phyloP scores from a whole-genome alignment of 2,888 invertebrate genomes.

The Aleiodes leptofemur region DNA sequence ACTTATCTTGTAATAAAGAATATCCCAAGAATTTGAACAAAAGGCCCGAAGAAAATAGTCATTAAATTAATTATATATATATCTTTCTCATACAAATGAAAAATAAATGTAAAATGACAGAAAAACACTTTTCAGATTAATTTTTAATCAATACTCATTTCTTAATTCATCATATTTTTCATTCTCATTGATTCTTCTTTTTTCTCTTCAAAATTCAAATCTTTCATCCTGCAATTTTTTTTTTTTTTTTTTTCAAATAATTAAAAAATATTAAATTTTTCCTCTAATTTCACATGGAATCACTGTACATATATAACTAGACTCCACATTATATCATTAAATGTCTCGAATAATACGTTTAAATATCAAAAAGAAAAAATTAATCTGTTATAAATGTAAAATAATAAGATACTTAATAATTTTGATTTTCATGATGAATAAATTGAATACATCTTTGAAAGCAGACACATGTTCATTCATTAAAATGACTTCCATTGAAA shows the following conservation, averaged over 20 bases:
- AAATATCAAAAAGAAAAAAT: slow-evolving; percentile 10
- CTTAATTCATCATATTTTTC: not conserved
- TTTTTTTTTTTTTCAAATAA: slow-evolving; percentile 1
- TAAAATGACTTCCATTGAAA: no score
- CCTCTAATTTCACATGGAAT: slow-evolving; percentile 9
- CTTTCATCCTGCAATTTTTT: slow-evolving; percentile 1
- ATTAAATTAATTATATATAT: slow-evolving; percentile 4
- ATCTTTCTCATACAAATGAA: not conserved
- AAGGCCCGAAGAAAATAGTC: slow-evolving; percentile 5
- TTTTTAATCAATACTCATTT: slow-evolving; percentile 3
- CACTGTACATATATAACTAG: slow-evolving; percentile 28
- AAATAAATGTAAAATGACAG: slow-evolving; percentile 1
- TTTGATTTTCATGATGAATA: no score
- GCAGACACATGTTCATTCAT: no score
- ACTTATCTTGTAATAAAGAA: slow-evolving; percentile 8
- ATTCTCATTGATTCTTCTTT: no score
- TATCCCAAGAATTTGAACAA: slow-evolving; percentile 20
- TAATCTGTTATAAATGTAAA: not conserved
- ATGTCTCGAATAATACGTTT: slow-evolving; percentile 22
- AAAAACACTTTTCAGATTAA: not conserved
- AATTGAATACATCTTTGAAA: no score
- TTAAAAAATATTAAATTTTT: slow-evolving; percentile 20
- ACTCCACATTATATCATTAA: slow-evolving; percentile 26
- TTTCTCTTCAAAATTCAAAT: no score
- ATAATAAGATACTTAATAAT: not conserved